phyloP scores from a whole-genome alignment of 1,140 invertebrate genomes.

The Drosophila takahashii region DNA sequence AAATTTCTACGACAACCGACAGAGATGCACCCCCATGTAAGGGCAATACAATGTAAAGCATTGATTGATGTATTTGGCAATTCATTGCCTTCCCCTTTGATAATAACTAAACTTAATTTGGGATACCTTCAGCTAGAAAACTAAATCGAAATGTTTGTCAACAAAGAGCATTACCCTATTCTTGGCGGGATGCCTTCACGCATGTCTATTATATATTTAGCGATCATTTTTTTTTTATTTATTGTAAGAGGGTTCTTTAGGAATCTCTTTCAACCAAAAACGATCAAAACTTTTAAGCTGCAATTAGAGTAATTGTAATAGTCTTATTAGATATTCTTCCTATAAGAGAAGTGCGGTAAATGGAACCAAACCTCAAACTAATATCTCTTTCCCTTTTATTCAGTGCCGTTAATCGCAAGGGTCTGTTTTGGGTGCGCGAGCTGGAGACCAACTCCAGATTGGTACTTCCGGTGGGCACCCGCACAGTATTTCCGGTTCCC shows the following conservation, averaged over 20 bases:
- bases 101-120: neutral
- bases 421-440: conserved; percentile 72
- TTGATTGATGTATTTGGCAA: neutral
- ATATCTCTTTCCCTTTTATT: neutral
- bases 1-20: conserved; percentile 76
- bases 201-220: neutral
- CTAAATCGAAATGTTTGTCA: neutral
- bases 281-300: no score
- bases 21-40: conserved; percentile 62
- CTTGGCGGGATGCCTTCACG: neutral
- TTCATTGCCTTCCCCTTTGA: neutral
- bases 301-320: no score
- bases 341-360: no score
- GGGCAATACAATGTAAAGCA: conserved; percentile 1
- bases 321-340: no score
- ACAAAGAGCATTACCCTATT: neutral
- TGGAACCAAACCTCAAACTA: no score
- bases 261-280: no score
- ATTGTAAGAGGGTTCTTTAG: no score
- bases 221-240: no score
- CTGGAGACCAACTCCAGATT: conserved; percentile 55
- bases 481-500: conserved; percentile 67
- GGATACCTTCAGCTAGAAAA: neutral
- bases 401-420: conserved; percentile 51
- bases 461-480: conserved; percentile 69